Base-by-base conservation (phyloP, 2,797 vertebrate species). In the Esox masquinongy region DNA sequence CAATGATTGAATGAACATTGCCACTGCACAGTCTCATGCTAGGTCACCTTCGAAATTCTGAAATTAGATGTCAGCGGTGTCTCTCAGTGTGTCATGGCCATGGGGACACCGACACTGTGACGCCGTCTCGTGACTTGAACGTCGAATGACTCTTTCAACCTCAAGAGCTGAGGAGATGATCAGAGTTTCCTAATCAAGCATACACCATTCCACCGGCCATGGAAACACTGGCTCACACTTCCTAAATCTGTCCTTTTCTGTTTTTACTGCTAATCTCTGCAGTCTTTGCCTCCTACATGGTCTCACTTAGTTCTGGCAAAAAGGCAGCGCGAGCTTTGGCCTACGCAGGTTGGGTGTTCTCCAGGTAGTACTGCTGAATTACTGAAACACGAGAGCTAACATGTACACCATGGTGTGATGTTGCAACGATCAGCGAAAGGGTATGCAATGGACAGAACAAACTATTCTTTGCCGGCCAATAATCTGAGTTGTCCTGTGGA, bases 251-350 rank as follows among this genome's bases (percentile, higher is more conserved):
- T 29, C 59, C 11, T 29, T 15, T 7, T 22, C 59, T 63, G 59
- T 26, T 63, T 63, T 29, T 63, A 24, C 59, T 63, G 59, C 14
- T 63, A 63, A 63, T 63, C 59, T 29, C 59, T 29, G 59, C 59
- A 29, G 59, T 29, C n/a, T 63, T 63, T 63, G 24, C 59, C 59
- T 29, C 59, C 59, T 63, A 26, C 22, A 26, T 63, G 59, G 14
- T 24, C 59, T 26, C 24, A 12, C 11, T 26, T 12, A 63, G n/a
- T 63, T 24, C 14, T 0, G 12, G 59, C 22, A 31, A 14, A 63
- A 63, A 24, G 14, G 59, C 59, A 15, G 24, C 59, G 12, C 59
- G 5, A 4, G 59, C 59, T 63, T 22, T 63, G n/a, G 2, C 50
- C 50, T n/a, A 63, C 24, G 19, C 24, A 63, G 24, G 59, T 16